Evolutionary conservation across 2,888 invertebrate species (phyloP).

Genomic region (Lithophane ornitopus): DNA sequence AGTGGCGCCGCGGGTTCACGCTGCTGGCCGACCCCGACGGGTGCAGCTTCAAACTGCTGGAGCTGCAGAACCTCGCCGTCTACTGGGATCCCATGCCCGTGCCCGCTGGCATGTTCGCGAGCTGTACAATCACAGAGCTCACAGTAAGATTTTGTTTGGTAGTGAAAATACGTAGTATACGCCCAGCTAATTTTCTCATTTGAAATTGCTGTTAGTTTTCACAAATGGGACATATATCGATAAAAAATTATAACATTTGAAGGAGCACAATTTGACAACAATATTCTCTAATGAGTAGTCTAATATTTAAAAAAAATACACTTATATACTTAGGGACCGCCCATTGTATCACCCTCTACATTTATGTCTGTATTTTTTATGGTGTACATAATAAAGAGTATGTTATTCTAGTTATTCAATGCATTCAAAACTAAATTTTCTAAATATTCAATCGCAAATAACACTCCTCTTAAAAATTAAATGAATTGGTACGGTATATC

Average conservation of each 20-base stretch:
- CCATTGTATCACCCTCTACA: too few species aligned
- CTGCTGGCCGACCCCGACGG: slow-evolving; percentile 90
- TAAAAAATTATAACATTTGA: background rate
- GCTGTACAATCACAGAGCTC: slow-evolving; percentile 92
- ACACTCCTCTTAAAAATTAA: background rate
- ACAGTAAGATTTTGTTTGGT: slow-evolving; percentile 83
- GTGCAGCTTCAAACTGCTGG: slow-evolving; percentile 96
- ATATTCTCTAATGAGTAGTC: background rate
- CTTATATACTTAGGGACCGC: background rate
- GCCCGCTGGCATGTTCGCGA: slow-evolving; percentile 92
- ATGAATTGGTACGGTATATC: too few species aligned
- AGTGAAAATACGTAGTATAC: background rate
- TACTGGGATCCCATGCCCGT: slow-evolving; percentile 96
- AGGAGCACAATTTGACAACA: background rate
- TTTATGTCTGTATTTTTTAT: too few species aligned
- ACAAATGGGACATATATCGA: too few species aligned
- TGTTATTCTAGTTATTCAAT: too few species aligned
- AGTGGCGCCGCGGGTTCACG: slow-evolving; percentile 95
- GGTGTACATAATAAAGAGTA: too few species aligned
- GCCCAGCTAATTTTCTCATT: background rate
- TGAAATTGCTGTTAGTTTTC: too few species aligned
- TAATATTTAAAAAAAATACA: background rate
- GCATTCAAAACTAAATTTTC: background rate
- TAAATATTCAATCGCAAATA: background rate
- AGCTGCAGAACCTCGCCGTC: slow-evolving; percentile 96